These are phyloP conservation scores for Trichogramma pretiosum DNA, from an alignment of 1,140 invertebrate genomes.

Conservation along the genomic window DNA sequence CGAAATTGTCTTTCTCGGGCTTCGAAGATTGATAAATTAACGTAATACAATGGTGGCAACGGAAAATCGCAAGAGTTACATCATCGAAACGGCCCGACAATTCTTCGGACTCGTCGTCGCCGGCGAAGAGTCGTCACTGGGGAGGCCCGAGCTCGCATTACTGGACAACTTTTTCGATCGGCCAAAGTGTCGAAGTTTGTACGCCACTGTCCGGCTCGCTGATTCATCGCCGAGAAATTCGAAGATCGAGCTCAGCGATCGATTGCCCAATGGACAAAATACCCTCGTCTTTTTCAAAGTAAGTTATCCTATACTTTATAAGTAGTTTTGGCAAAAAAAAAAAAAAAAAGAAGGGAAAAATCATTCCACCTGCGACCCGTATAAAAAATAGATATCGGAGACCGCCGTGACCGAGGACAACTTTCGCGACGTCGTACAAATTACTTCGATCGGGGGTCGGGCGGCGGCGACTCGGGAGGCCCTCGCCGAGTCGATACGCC, in stretches of 20 bases:
- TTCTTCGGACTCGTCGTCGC: slow-evolving; percentile 29
- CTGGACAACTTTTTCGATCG: slow-evolving; percentile 36
- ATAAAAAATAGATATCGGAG: slow-evolving; percentile 27
- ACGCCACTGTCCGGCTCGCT: slow-evolving; percentile 24
- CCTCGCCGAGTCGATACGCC: slow-evolving; percentile 33
- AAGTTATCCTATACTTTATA: background rate
- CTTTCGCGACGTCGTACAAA: slow-evolving; percentile 38
- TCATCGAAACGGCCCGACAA: slow-evolving; percentile 34
- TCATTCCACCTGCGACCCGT: too few relatives aligned
- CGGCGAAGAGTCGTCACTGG: slow-evolving; percentile 20
- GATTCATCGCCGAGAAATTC: slow-evolving; percentile 10
- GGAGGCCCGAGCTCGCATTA: slow-evolving; percentile 20
- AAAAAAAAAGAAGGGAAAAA: slow-evolving; percentile 1
- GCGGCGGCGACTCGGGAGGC: slow-evolving; percentile 25
- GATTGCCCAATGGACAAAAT: slow-evolving; percentile 28
- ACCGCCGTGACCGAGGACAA: slow-evolving; percentile 33
- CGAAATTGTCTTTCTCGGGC: too few relatives aligned
- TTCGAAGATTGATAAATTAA: too few relatives aligned
- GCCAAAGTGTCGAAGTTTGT: slow-evolving; percentile 31
- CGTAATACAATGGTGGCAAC: slow-evolving; percentile 35
- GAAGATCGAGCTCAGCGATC: slow-evolving; percentile 28
- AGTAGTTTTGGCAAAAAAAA: background rate
- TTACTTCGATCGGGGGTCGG: slow-evolving; percentile 32
- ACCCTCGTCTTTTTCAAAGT: slow-evolving; percentile 43
- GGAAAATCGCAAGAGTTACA: slow-evolving; percentile 29